These are phyloP conservation scores for Hepsetus odoe DNA, from an alignment of 2,113 vertebrate genomes.

Conservation along the genomic window DNA sequence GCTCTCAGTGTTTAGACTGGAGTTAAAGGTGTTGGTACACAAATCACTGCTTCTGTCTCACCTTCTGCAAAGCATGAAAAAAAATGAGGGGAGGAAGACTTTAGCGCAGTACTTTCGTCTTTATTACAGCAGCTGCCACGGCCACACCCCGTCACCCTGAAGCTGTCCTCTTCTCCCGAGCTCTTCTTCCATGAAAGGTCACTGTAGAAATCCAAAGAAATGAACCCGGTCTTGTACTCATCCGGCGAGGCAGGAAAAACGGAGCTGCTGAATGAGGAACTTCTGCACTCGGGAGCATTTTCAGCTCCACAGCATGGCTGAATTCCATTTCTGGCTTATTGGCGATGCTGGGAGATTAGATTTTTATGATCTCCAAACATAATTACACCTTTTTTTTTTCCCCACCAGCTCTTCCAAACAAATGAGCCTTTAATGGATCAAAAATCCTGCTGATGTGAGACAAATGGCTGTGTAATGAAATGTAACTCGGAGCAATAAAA, in stretches of 20 bases:
- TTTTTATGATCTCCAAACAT: slow-evolving; percentile 1
- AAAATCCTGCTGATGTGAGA: slow-evolving; percentile 22
- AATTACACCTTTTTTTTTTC: slow-evolving; percentile 12
- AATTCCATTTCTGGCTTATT: not conserved
- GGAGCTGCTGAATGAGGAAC: slow-evolving; percentile 17
- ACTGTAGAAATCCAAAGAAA: not conserved
- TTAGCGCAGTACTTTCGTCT: too few relatives aligned
- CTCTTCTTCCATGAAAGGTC: slow-evolving; percentile 22
- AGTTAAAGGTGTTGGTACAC: too few relatives aligned
- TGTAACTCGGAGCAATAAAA: slow-evolving; percentile 10
- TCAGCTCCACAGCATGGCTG: not conserved
- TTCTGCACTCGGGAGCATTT: not conserved
- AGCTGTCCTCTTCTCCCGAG: not conserved
- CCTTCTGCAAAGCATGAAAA: too few relatives aligned
- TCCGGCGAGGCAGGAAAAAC: not conserved
- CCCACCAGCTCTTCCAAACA: slow-evolving; percentile 19
- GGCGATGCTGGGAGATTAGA: not conserved
- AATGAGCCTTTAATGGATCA: slow-evolving; percentile 19
- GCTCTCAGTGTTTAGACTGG: too few relatives aligned
- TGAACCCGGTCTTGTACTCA: not conserved
- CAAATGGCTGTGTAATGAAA: slow-evolving; percentile 13
- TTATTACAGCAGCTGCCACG: too few relatives aligned
- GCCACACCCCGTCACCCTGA: too few relatives aligned
- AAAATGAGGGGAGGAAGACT: too few relatives aligned
- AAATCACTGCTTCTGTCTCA: too few relatives aligned